These are phyloP conservation scores for Bettongia penicillata DNA, from an alignment of 2,113 vertebrate species.

Conservation along the genomic window DNA sequence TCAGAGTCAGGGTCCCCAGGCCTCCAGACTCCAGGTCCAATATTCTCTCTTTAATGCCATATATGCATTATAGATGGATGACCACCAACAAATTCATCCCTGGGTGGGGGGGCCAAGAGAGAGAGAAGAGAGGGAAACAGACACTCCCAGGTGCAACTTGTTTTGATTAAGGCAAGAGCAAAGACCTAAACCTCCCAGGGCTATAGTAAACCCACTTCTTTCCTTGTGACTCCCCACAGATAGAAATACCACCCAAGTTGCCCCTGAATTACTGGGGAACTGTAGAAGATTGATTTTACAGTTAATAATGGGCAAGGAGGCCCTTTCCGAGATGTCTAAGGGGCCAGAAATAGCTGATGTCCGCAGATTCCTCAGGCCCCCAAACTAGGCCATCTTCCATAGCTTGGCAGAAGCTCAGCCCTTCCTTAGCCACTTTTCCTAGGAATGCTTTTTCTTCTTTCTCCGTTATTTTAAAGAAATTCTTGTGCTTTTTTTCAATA, in stretches of 20 bases:
- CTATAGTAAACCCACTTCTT: neutral
- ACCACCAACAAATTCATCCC: neutral
- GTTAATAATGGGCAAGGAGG: neutral
- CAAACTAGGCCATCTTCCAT: neutral
- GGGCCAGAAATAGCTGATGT: neutral
- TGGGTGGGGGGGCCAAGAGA: neutral
- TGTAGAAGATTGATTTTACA: neutral
- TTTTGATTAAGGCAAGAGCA: neutral
- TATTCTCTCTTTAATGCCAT: neutral
- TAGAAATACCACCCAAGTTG: neutral
- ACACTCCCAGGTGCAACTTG: neutral
- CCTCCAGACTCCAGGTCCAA: neutral
- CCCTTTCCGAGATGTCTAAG: neutral
- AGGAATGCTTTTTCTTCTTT: neutral
- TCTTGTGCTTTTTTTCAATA: neutral
- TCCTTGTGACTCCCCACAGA: neutral
- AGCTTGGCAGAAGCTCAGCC: neutral
- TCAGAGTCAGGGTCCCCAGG: neutral
- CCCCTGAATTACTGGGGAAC: neutral
- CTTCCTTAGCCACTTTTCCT: neutral
- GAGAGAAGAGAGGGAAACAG: neutral
- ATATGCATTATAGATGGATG: neutral
- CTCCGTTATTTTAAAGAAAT: neutral
- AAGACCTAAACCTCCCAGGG: neutral
- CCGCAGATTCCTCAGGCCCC: neutral